Percentiles rank a stretch among this genome's conserved stretches.
phyloP scores from a whole-genome alignment of 1,140 invertebrate species.

The Drosophila sucinea region DNA sequence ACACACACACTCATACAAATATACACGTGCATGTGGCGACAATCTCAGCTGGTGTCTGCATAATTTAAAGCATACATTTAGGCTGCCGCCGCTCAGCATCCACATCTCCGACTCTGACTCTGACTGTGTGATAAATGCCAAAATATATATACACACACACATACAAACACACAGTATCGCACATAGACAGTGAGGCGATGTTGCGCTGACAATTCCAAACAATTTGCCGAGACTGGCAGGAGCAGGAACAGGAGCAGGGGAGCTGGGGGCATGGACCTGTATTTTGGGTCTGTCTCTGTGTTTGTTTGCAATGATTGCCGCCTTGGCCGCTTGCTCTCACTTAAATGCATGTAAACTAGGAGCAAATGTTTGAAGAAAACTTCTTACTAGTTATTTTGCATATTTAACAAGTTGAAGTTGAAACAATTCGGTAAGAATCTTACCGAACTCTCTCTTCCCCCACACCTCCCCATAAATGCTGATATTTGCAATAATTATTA shows the following conservation, averaged over 20 bases:
- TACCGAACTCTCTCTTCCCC: not conserved
- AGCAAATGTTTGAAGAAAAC: slow-evolving; percentile 78
- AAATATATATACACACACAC: slow-evolving; percentile 20
- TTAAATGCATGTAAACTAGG: slow-evolving; percentile 68
- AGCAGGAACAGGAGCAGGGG: no score
- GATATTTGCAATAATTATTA: not conserved
- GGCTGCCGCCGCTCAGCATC: slow-evolving; percentile 55
- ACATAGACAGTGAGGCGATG: slow-evolving; percentile 26
- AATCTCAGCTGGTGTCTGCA: slow-evolving; percentile 81
- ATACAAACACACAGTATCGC: slow-evolving; percentile 6
- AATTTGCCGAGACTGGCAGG: slow-evolving; percentile 50
- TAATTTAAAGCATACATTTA: slow-evolving; percentile 82
- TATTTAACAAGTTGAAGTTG: slow-evolving; percentile 59
- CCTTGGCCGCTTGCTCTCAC: slow-evolving; percentile 44
- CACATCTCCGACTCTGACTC: slow-evolving; percentile 49
- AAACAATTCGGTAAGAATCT: not conserved
- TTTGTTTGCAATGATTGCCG: slow-evolving; percentile 62
- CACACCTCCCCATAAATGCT: not conserved
- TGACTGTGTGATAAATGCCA: slow-evolving; percentile 76
- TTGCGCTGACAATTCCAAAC: slow-evolving; percentile 66
- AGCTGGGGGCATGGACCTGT: slow-evolving; percentile 16
- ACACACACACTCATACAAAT: slow-evolving; percentile 27
- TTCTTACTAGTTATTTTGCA: slow-evolving; percentile 73
- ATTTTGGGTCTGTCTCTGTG: slow-evolving; percentile 20
- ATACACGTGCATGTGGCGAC: slow-evolving; percentile 45